A percentile compares a stretch with the other conserved stretches of the same genome.
Evolutionary conservation across 2,113 vertebrate genomes (phyloP).

Genomic region (Pogona vitticeps): DNA sequence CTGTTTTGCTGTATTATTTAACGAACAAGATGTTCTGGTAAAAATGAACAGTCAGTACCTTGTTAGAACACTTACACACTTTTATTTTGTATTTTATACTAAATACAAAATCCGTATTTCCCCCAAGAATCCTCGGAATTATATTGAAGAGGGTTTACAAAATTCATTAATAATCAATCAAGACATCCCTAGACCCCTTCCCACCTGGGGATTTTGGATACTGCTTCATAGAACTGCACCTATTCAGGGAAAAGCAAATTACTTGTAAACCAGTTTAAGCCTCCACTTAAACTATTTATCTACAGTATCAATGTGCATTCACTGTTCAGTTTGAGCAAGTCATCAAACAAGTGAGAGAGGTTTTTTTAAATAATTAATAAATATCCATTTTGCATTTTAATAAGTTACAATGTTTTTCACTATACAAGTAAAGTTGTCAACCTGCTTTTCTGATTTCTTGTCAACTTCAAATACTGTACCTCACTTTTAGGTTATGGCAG

Average conservation of each 20-base stretch:
- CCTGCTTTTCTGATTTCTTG: not conserved
- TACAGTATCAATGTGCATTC: not conserved
- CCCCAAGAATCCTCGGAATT: not conserved
- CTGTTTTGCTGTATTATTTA: not conserved
- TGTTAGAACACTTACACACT: not conserved
- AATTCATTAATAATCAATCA: not conserved
- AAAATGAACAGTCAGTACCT: not conserved
- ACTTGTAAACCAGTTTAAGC: not conserved
- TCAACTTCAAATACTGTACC: not conserved
- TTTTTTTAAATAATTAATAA: not conserved
- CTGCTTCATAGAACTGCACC: not conserved
- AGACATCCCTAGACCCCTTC: not conserved
- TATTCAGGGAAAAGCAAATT: not conserved
- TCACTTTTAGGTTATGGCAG: not conserved
- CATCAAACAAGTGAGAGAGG: conserved; percentile 4
- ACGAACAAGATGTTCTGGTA: not conserved
- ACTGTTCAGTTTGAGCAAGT: conserved; percentile 7
- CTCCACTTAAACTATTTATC: not conserved
- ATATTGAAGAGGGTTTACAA: not conserved
- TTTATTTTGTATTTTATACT: not conserved
- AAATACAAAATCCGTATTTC: not conserved
- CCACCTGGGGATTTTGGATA: not conserved
- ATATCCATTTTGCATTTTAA: conserved; percentile 2
- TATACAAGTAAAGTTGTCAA: not conserved
- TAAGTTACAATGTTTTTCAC: conserved; percentile 7